Base-by-base conservation (phyloP, 2,888 invertebrate species). In the Cerastis leucographa region DNA sequence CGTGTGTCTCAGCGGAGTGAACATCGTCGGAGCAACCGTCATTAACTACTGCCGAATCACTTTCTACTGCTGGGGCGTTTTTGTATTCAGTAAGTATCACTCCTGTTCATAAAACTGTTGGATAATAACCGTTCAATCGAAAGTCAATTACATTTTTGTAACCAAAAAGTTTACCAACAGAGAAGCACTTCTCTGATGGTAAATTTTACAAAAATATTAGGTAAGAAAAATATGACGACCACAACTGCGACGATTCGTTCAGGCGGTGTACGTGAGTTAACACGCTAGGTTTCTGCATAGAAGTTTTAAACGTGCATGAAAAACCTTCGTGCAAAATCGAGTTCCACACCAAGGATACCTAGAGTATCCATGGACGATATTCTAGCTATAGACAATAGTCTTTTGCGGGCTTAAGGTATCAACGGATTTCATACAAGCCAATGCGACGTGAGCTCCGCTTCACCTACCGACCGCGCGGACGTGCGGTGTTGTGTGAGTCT, bases 11-110 rank as follows among this genome's bases (percentile, higher is more conserved):
- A 74, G 80, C 0, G 92, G 91, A 14, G 87, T 90, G 1, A 88
- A 89, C 61, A 56, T 91, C 12, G 77, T 92, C 1, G 92, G 91
- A 0, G 75, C 76, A 2, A 78, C 81, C 7, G 84, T 91, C 22
- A 74, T 78, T 1, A 46, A 85, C 14, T 42, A 89, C 72, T 90
- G 92, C 67, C 75, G 80, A 3, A n/a, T 83, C n/a, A 90, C 87
- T 8, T 92, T 92, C 79, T 90, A 89, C 75, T 74, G 87, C 42
- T 91, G 90, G 81, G 79, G 88, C 3, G 72, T 84, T 3, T 85
- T 89, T 56, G 84, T 92, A 17, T 78, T 89, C 19, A 82, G 91
- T 91, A 80, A 90, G 90, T 61, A 61, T 61, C 35, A 61, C 61
- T 35, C 8, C 12, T n/a, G 9, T 51, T 0, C 35, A 35, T 51